Evolutionary conservation across 2,888 invertebrate genomes (phyloP).

Genomic region (Zygogramma bicolorata): DNA sequence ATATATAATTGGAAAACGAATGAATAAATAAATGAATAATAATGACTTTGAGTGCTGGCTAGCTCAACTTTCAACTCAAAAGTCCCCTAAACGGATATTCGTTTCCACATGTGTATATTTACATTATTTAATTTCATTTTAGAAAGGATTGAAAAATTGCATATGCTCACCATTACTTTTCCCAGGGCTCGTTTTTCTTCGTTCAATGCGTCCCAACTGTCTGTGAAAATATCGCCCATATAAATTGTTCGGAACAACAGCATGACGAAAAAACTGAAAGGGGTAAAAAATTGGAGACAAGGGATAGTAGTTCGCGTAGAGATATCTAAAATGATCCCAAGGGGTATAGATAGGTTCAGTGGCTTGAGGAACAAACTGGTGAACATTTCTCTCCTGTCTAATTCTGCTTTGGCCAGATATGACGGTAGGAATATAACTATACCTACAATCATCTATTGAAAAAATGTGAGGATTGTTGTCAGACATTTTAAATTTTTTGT

Average conservation of each 20-base stretch:
- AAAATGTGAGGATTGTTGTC: background rate
- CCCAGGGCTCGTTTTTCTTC: background rate
- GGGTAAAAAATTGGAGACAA: background rate
- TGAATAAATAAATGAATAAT: no score
- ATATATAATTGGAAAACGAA: no score
- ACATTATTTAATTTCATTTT: no score
- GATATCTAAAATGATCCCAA: background rate
- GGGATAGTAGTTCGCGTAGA: background rate
- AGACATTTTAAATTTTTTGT: background rate
- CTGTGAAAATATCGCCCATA: slow-evolving; percentile 27
- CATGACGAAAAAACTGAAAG: background rate
- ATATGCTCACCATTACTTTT: slow-evolving; percentile 4
- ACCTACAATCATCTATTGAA: background rate
- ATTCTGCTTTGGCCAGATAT: background rate
- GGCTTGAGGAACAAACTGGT: background rate
- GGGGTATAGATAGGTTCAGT: background rate
- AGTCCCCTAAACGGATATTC: no score
- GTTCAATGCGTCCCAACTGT: background rate
- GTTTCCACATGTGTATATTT: no score
- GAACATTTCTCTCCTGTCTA: background rate
- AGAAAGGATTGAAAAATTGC: no score
- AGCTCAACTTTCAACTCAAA: no score
- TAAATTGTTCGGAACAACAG: slow-evolving; percentile 2
- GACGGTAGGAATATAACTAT: background rate
- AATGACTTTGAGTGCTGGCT: no score